phyloP scores from a whole-genome alignment of 2,888 invertebrate genomes.

The Taenaris catops region DNA sequence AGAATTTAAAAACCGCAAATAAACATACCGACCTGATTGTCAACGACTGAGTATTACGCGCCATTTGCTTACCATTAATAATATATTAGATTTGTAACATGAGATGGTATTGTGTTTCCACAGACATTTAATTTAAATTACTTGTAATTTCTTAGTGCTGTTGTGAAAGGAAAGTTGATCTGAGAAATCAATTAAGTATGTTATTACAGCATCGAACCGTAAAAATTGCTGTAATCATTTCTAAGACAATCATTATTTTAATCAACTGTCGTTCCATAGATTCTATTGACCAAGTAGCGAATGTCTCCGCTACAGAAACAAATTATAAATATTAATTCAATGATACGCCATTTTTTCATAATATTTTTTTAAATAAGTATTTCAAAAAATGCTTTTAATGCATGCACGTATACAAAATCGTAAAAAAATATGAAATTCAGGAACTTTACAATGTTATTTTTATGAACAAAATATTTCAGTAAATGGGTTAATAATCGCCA shows the following conservation, averaged over 20 bases:
- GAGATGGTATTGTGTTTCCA: neutral
- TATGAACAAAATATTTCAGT: too few species aligned
- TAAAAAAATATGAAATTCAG: too few species aligned
- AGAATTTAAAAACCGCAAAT: too few species aligned
- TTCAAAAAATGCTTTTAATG: too few species aligned
- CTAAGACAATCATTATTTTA: constrained; percentile 3
- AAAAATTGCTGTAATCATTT: constrained; percentile 13
- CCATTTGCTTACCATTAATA: neutral
- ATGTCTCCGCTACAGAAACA: neutral
- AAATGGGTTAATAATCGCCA: too few species aligned
- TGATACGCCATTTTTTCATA: too few species aligned
- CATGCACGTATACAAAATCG: too few species aligned
- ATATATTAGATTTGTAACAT: constrained; percentile 1
- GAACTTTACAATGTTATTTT: too few species aligned
- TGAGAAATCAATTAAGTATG: constrained; percentile 21
- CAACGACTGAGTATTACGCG: too few species aligned
- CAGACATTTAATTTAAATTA: constrained; percentile 3
- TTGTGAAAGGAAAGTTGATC: constrained; percentile 42
- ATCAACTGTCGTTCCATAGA: constrained; percentile 1
- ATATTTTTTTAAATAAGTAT: too few species aligned
- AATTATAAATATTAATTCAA: neutral
- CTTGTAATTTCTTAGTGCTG: constrained; percentile 22
- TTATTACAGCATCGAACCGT: constrained; percentile 14
- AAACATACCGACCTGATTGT: too few species aligned
- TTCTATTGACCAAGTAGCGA: constrained; percentile 1